phyloP scores from a whole-genome alignment of 2,113 vertebrate genomes.

The Ammodytes marinus region DNA sequence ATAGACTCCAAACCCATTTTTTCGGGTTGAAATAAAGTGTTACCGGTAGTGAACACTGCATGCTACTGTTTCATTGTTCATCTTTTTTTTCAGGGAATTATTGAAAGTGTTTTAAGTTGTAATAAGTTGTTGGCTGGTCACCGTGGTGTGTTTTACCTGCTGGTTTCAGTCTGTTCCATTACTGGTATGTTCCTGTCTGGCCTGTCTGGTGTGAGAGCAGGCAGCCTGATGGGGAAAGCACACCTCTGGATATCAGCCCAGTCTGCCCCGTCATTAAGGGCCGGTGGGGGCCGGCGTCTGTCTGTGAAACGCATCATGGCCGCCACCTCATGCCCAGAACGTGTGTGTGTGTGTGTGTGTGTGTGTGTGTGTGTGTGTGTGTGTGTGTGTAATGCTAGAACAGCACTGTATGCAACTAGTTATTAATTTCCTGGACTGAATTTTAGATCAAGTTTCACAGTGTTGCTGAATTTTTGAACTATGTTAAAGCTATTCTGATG shows the following conservation, averaged over 20 bases:
- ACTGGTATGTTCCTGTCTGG: conserved; percentile 63
- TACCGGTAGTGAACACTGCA: neutral
- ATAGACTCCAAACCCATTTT: neutral
- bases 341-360: conserved; percentile 23
- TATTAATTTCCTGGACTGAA: conserved; percentile 18
- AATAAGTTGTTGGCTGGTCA: conserved; percentile 24
- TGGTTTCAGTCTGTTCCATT: conserved; percentile 57
- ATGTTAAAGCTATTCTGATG: conserved; percentile 10
- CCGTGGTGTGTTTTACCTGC: conserved; percentile 46
- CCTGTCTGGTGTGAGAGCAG: conserved; percentile 32
- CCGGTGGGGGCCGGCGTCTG: conserved; percentile 33
- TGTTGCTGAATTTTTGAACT: neutral
- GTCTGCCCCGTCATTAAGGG: conserved; percentile 51
- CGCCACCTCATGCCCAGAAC: conserved; percentile 29
- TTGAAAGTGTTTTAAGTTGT: conserved; percentile 41
- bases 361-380: conserved; percentile 16
- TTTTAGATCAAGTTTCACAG: neutral
- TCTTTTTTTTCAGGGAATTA: conserved; percentile 11
- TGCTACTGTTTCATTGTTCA: neutral
- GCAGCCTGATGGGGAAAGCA: conserved; percentile 67
- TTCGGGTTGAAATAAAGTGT: neutral
- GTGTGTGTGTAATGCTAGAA: neutral
- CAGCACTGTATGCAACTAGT: neutral
- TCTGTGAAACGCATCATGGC: conserved; percentile 62
- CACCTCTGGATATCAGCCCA: conserved; percentile 64